Base-by-base conservation (phyloP, 2,888 invertebrate genomes). In the Dione vanillae region DNA sequence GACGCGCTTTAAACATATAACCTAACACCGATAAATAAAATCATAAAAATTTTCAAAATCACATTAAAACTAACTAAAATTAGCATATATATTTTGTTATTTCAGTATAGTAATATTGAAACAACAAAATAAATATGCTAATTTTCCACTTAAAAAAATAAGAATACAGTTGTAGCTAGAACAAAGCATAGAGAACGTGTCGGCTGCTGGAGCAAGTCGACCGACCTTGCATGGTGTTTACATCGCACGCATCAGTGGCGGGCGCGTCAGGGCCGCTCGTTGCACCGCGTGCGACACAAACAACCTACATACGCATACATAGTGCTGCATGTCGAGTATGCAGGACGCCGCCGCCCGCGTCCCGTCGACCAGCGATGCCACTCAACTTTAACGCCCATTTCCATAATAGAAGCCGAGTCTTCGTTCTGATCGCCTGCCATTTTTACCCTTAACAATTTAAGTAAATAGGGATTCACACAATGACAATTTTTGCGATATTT, bases 221-320 rank as follows among this genome's bases (percentile, higher is more conserved):
- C 87, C 90, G 90, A 91, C 91, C 91, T 92, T 92, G 91, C 83
- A 79, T 79, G 82, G 78, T 91, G 90, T 91, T 91, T 90, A 90
- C 86, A 83, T 85, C 83, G 83, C 78, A 79, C 80, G 85, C 86
- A 82, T 84, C 85, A 86, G 87, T 85, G 85, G 86, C 87, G 82
- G 83, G 81, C 87, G 84, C 88, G 85, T 87, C 91, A 89, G 80
- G 90, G 90, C 86, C 90, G 90, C 88, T 77, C 90, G 81, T 83
- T 89, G 90, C 89, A 88, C 76, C 80, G 79, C 78, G 78, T 80
- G 85, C 82, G 86, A 86, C 87, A 90, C 90, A 91, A 91, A 89
- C 90, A 90, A 87, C 86, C 85, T 82, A 89, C 83, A 90, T 85
- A 89, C 69, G 77, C 78, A 86, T 85, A 87, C 75, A 20, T 65